Evolutionary conservation across 2,888 invertebrate species (phyloP).

Genomic region (Drosophila infuscata): DNA sequence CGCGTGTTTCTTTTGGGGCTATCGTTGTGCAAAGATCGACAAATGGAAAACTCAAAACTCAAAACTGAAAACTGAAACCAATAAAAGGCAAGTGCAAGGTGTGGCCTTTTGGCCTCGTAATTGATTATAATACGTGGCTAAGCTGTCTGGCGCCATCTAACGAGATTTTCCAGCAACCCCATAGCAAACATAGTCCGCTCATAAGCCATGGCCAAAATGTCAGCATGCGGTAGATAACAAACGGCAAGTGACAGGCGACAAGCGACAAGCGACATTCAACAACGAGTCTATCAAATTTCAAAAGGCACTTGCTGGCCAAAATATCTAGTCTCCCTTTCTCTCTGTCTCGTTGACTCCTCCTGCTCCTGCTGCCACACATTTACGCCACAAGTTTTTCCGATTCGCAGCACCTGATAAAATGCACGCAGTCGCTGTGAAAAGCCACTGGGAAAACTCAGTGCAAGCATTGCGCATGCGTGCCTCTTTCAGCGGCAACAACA

Average conservation of each 20-base stretch:
- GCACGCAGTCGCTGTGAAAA: slow-evolving; percentile 41
- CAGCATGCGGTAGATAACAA: slow-evolving; percentile 49
- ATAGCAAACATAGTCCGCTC: slow-evolving; percentile 29
- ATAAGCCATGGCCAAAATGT: slow-evolving; percentile 57
- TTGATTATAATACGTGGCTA: slow-evolving; percentile 66
- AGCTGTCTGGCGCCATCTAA: slow-evolving; percentile 69
- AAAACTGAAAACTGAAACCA: slow-evolving; percentile 52
- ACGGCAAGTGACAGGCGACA: slow-evolving; percentile 33
- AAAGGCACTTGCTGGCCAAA: slow-evolving; percentile 62
- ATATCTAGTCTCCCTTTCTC: slow-evolving; percentile 4
- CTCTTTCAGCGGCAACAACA: slow-evolving; percentile 43
- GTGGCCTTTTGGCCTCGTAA: slow-evolving; percentile 65
- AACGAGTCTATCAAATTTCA: slow-evolving; percentile 75
- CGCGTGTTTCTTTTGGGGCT: slow-evolving; percentile 65
- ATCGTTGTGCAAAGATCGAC: slow-evolving; percentile 64
- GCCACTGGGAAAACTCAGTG: slow-evolving; percentile 29
- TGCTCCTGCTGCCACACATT: slow-evolving; percentile 21
- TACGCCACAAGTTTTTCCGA: slow-evolving; percentile 51
- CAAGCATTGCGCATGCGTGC: slow-evolving; percentile 57
- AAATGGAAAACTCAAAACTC: slow-evolving; percentile 49
- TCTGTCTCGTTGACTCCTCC: slow-evolving; percentile 6
- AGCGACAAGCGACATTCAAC: slow-evolving; percentile 36
- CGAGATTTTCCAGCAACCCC: slow-evolving; percentile 29
- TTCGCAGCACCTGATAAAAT: slow-evolving; percentile 60
- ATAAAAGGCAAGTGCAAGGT: slow-evolving; percentile 67